phyloP scores from a whole-genome alignment of 2,888 invertebrate genomes.

The Athalia circularis region DNA sequence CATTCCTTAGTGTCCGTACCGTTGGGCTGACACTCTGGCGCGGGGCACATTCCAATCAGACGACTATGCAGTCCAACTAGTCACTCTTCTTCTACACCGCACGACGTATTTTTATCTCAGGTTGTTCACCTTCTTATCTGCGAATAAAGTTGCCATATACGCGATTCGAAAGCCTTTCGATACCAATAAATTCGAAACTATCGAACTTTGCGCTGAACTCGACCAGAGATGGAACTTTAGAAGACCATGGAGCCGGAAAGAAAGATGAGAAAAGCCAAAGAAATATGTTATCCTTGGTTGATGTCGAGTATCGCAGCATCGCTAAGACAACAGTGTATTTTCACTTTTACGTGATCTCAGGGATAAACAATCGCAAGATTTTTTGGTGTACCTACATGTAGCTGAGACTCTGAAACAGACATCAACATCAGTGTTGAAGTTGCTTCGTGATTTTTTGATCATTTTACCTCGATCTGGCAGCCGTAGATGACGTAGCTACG shows the following conservation, averaged over 20 bases:
- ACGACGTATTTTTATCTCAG: constrained; percentile 71
- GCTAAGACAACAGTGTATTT: constrained; percentile 40
- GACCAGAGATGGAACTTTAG: background rate
- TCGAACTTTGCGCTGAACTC: no score
- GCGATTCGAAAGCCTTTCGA: background rate
- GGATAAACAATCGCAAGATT: constrained; percentile 13
- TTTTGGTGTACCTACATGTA: background rate
- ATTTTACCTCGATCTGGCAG: background rate
- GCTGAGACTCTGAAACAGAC: constrained; percentile 17
- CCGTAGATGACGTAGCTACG: background rate
- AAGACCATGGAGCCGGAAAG: background rate
- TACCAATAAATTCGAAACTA: background rate
- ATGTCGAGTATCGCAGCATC: constrained; percentile 34
- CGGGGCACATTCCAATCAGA: constrained; percentile 68
- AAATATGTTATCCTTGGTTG: constrained; percentile 31
- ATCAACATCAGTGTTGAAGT: constrained; percentile 21
- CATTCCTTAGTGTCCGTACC: constrained; percentile 60
- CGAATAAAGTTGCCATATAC: constrained; percentile 55
- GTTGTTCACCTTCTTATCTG: constrained; percentile 72
- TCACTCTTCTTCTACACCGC: constrained; percentile 53
- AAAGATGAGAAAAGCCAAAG: background rate
- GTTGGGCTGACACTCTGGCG: constrained; percentile 63
- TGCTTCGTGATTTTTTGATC: constrained; percentile 13
- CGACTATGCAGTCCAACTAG: constrained; percentile 64
- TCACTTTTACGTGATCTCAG: constrained; percentile 36